phyloP scores from a whole-genome alignment of 2,888 invertebrate genomes.

The Drosophila stalkeri region DNA sequence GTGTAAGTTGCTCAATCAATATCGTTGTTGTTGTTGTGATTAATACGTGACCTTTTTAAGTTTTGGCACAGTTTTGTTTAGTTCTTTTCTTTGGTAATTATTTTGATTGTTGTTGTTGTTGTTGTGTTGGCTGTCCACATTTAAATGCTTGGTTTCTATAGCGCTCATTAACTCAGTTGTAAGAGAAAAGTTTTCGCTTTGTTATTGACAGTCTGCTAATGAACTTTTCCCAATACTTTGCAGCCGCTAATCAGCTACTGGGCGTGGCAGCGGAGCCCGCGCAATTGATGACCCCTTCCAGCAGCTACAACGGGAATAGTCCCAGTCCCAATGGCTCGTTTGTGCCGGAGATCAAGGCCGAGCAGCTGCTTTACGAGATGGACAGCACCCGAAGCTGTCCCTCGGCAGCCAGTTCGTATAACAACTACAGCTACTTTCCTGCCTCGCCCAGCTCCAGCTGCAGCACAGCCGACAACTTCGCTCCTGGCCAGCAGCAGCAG shows the following conservation, averaged over 20 bases:
- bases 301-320: constrained; percentile 26
- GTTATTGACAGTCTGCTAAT: constrained; percentile 41
- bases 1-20: constrained; percentile 43
- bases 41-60: constrained; percentile 50
- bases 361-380: constrained; percentile 45
- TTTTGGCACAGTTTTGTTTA: constrained; percentile 35
- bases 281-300: constrained; percentile 13
- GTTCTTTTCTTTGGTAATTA: constrained; percentile 18
- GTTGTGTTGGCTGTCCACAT: constrained; percentile 13
- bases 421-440: constrained; percentile 33
- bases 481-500: constrained; percentile 16
- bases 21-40: constrained; percentile 32
- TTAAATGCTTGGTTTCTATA: constrained; percentile 32
- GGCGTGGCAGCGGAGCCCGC: constrained; percentile 22
- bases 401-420: constrained; percentile 47
- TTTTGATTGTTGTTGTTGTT: constrained; percentile 13
- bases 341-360: constrained; percentile 57
- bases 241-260: constrained; percentile 37
- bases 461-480: constrained; percentile 49
- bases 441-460: constrained; percentile 60
- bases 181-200: constrained; percentile 28
- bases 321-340: constrained; percentile 41
- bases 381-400: constrained; percentile 59
- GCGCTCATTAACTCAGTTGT: constrained; percentile 47
- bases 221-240: constrained; percentile 41